Evolutionary conservation across 1,140 invertebrate species (phyloP).

Genomic region (Manduca sexta): DNA sequence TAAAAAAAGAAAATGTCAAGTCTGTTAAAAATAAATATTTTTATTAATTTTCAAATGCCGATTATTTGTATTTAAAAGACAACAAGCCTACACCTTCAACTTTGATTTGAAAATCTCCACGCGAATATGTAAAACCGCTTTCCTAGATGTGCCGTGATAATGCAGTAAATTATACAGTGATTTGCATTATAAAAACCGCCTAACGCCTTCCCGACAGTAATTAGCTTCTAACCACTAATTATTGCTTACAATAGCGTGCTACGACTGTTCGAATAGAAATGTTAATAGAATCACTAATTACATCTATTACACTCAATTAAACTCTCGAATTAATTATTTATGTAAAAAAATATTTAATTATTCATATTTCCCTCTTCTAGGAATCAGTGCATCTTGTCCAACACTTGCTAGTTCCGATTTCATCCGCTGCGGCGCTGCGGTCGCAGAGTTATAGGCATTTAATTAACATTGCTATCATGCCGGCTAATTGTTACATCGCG

Average conservation of each 20-base stretch:
- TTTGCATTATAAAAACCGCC: constrained; percentile 5
- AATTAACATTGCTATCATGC: constrained; percentile 75
- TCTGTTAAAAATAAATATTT: too few relatives aligned
- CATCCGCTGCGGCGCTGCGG: constrained; percentile 31
- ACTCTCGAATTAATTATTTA: constrained; percentile 5
- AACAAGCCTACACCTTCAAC: too few relatives aligned
- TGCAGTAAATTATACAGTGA: constrained; percentile 2
- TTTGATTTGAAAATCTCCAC: too few relatives aligned
- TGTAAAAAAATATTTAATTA: neutral
- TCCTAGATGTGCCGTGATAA: neutral
- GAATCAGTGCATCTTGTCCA: too few relatives aligned
- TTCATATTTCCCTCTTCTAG: too few relatives aligned
- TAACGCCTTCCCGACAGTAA: constrained; percentile 3
- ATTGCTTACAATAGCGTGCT: constrained; percentile 5
- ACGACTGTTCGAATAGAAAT: constrained; percentile 7
- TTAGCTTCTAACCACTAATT: constrained; percentile 9
- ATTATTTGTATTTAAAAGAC: too few relatives aligned
- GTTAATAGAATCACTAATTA: constrained; percentile 19
- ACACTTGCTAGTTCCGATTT: constrained; percentile 22
- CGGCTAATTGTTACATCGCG: constrained; percentile 74
- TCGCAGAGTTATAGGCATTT: constrained; percentile 64
- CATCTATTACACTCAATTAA: constrained; percentile 14
- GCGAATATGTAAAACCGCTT: too few relatives aligned
- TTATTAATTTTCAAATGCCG: too few relatives aligned
- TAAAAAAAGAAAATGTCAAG: too few relatives aligned